Conservation (phyloP, 2,113 vertebrate genomes). For the Pholis gunnellus region DNA sequence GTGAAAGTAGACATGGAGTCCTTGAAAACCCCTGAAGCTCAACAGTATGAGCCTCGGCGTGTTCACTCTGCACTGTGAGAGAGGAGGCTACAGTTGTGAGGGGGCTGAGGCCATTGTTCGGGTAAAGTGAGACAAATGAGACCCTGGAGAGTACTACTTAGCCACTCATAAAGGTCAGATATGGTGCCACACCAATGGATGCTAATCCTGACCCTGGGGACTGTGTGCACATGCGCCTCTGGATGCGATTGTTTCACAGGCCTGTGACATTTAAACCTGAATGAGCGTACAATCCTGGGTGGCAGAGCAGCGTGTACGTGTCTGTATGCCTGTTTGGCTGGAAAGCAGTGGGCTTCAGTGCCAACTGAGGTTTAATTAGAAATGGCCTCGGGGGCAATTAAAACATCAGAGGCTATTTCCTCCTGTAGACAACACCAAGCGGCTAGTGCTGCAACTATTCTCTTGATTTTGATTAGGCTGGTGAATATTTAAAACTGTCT, state of each 20-base stretch:
- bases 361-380: slow-evolving; percentile 73
- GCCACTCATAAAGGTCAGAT: slow-evolving; percentile 82
- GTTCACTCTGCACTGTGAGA: slow-evolving; percentile 22
- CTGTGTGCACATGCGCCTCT: slow-evolving; percentile 60
- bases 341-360: slow-evolving; percentile 25
- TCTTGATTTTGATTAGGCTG: slow-evolving; percentile 33
- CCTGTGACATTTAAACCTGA: slow-evolving; percentile 80
- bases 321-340: slow-evolving; percentile 36
- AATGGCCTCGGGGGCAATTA: slow-evolving; percentile 60
- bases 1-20: slow-evolving; percentile 10
- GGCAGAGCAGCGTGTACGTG: slow-evolving; percentile 48
- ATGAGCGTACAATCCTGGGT: slow-evolving; percentile 53
- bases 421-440: slow-evolving; percentile 17
- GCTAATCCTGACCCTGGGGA: slow-evolving; percentile 80
- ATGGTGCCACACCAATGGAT: slow-evolving; percentile 72
- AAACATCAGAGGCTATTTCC: slow-evolving; percentile 58
- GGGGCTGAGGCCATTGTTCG: slow-evolving; percentile 53
- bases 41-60: background rate
- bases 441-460: slow-evolving; percentile 21
- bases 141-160: slow-evolving; percentile 78
- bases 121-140: slow-evolving; percentile 78
- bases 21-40: slow-evolving; percentile 11
- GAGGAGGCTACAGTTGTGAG: slow-evolving; percentile 31
- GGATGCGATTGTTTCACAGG: slow-evolving; percentile 75
- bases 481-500: slow-evolving; percentile 22